Conservation (phyloP, 2,888 invertebrate genomes). For the Xestia ashworthii region DNA sequence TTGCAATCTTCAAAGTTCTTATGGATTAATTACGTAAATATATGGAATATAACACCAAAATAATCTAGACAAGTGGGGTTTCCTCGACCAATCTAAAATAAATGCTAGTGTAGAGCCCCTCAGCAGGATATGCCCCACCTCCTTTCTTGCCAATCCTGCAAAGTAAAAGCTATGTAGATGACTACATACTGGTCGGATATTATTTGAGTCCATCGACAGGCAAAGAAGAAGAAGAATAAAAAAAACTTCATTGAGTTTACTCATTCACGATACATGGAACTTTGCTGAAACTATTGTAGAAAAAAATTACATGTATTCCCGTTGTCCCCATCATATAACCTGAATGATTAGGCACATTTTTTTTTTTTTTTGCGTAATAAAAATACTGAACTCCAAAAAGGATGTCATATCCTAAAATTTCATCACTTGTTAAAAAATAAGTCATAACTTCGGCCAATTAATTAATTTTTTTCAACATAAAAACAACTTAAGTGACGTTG, state of each 20-base stretch:
- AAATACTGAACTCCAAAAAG: background rate
- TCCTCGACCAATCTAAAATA: background rate
- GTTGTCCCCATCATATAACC: no score
- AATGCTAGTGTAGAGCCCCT: background rate
- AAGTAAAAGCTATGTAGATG: background rate
- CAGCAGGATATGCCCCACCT: background rate
- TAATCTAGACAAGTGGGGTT: background rate
- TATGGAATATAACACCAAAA: background rate
- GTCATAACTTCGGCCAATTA: background rate
- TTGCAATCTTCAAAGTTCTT: background rate
- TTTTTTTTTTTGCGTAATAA: background rate
- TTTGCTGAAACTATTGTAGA: background rate
- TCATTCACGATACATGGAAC: background rate
- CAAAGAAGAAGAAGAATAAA: background rate
- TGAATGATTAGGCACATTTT: background rate
- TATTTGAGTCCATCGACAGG: background rate
- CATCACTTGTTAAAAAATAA: background rate
- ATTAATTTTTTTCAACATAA: background rate
- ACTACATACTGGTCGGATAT: background rate
- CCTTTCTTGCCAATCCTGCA: background rate
- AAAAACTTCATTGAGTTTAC: background rate
- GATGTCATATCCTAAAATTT: background rate
- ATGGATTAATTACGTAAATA: background rate
- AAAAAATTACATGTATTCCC: no score
- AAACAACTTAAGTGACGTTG: background rate